Conservation (phyloP, 2,113 vertebrate genomes). For the Nerophis ophidion region DNA sequence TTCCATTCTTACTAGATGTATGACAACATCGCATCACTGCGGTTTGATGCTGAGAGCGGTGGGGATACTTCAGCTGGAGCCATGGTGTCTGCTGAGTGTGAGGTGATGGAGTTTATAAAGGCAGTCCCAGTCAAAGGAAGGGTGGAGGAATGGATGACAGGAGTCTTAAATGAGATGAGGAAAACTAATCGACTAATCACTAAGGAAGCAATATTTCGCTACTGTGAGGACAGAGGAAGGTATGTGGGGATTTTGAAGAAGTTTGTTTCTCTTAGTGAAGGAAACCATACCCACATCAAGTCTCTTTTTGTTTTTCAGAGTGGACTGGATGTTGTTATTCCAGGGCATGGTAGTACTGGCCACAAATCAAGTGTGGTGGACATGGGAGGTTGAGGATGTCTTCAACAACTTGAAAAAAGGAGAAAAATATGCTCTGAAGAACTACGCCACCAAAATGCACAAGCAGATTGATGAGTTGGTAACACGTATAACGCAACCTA, state of each 20-base stretch:
- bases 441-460: constrained; percentile 85
- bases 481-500: constrained; percentile 74
- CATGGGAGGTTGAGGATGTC: constrained; percentile 92
- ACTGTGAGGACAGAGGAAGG: constrained; percentile 84
- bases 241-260: constrained; percentile 37
- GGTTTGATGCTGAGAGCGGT: constrained; percentile 70
- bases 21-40: constrained; percentile 86
- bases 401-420: constrained; percentile 79
- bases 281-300: not conserved
- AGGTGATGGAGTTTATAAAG: constrained; percentile 83
- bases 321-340: constrained; percentile 93
- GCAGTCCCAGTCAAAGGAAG: constrained; percentile 77
- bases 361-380: constrained; percentile 97
- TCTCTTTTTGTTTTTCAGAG: constrained; percentile 59
- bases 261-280: not conserved
- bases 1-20: constrained; percentile 79
- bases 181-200: constrained; percentile 86
- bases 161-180: constrained; percentile 84
- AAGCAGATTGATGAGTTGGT: constrained; percentile 87
- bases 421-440: constrained; percentile 84
- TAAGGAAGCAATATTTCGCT: constrained; percentile 91
- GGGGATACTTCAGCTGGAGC: constrained; percentile 76
- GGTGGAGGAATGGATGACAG: constrained; percentile 94
- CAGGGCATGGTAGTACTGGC: constrained; percentile 95
- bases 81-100: constrained; percentile 90